phyloP scores from a whole-genome alignment of 2,888 invertebrate genomes.

The Hemithea aestivaria region DNA sequence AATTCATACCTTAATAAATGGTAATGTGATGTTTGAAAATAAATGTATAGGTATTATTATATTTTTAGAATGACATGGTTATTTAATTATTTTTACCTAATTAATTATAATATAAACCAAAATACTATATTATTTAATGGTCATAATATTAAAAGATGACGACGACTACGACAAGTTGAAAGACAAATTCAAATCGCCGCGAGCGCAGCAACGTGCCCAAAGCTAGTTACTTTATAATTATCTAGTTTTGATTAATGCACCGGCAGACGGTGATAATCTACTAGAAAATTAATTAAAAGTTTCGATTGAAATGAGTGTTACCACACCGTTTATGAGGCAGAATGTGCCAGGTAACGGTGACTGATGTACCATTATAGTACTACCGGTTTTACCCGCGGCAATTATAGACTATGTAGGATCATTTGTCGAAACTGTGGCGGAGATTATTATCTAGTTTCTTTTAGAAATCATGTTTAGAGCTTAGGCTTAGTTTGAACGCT shows the following conservation, averaged over 20 bases:
- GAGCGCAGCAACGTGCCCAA: constrained; percentile 16
- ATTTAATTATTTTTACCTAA: no score
- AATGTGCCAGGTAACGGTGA: constrained; percentile 71
- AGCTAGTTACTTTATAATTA: constrained; percentile 31
- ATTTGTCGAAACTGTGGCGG: constrained; percentile 47
- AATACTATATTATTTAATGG: background rate
- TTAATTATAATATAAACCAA: no score
- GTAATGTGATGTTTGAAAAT: no score
- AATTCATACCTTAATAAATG: no score
- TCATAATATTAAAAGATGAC: no score
- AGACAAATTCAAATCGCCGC: background rate
- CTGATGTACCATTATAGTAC: constrained; percentile 62
- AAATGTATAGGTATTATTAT: no score
- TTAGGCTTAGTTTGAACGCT: background rate
- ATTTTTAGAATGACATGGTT: no score
- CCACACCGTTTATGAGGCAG: constrained; percentile 57
- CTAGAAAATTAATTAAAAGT: constrained; percentile 73
- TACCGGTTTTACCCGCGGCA: constrained; percentile 75
- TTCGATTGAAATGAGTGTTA: constrained; percentile 67
- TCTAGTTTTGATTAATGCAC: constrained; percentile 43
- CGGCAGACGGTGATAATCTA: constrained; percentile 52
- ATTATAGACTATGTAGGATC: constrained; percentile 57
- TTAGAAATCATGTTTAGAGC: constrained; percentile 3
- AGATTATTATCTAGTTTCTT: constrained; percentile 12
- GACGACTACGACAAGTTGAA: no score